Evolutionary conservation across 2,888 invertebrate species (phyloP).

Genomic region (Eudasyphora cyanicolor): DNA sequence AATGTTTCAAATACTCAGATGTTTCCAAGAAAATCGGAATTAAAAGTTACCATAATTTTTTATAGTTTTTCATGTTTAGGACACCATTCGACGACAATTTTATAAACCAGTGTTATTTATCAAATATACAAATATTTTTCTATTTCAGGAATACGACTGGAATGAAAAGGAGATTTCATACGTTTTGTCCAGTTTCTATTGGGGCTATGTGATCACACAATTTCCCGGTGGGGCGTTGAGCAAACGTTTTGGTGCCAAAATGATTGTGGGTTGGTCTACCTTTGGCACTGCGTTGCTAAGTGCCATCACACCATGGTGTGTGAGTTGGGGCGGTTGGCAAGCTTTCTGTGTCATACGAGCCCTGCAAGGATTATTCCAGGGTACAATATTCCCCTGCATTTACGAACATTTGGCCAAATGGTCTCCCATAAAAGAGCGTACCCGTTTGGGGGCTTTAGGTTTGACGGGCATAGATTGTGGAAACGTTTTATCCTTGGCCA

Average conservation of each 20-base stretch:
- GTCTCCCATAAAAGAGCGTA: constrained; percentile 84
- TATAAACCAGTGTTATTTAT: too few species aligned
- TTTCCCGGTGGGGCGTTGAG: constrained; percentile 85
- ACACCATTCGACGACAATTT: too few species aligned
- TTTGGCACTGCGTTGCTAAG: constrained; percentile 85
- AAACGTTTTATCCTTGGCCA: constrained; percentile 84
- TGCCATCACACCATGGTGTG: constrained; percentile 85
- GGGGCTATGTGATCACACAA: constrained; percentile 86
- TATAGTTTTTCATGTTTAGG: too few species aligned
- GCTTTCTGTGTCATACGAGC: constrained; percentile 83
- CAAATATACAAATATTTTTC: too few species aligned
- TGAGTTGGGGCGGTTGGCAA: constrained; percentile 83
- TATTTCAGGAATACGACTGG: constrained; percentile 78
- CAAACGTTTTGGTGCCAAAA: constrained; percentile 86
- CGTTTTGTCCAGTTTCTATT: constrained; percentile 88
- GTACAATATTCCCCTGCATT: constrained; percentile 84
- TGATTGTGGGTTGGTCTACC: constrained; percentile 82
- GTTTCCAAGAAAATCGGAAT: too few species aligned
- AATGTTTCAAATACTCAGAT: too few species aligned
- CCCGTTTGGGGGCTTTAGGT: constrained; percentile 82
- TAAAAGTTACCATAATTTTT: too few species aligned
- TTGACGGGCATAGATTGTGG: constrained; percentile 85
- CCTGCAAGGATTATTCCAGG: constrained; percentile 85
- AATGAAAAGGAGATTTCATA: constrained; percentile 81
- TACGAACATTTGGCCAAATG: constrained; percentile 86